These are phyloP conservation scores for Pelvicachromis taeniatus DNA, from an alignment of 2,113 vertebrate species.

Conservation along the genomic window DNA sequence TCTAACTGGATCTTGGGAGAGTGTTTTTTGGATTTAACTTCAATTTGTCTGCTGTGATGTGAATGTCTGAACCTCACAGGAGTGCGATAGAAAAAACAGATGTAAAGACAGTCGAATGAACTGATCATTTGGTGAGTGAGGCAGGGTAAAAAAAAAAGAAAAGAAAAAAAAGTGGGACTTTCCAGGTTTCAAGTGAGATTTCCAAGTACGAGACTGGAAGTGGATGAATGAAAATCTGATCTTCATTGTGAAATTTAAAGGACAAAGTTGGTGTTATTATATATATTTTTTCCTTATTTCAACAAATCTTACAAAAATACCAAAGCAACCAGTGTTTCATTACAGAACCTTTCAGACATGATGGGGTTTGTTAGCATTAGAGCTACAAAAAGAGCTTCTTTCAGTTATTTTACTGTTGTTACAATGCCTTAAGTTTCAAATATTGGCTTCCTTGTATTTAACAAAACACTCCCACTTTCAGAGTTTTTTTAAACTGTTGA, in stretches of 20 bases:
- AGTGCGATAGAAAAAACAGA: slow-evolving; percentile 26
- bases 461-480: background rate
- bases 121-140: background rate
- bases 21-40: slow-evolving; percentile 12
- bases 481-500: background rate
- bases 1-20: background rate
- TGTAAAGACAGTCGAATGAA: background rate
- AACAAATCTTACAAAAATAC: background rate
- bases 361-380: background rate
- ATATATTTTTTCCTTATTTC: background rate
- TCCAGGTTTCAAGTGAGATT: background rate
- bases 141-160: no score
- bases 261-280: background rate
- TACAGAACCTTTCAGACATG: background rate
- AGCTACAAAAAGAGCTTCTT: background rate
- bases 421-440: background rate
- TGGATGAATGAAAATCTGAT: background rate
- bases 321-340: background rate
- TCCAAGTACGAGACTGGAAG: background rate
- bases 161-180: background rate
- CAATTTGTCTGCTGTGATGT: background rate
- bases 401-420: background rate
- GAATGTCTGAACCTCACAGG: background rate
- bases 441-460: background rate
- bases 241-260: background rate